These are phyloP conservation scores for Pelusios castaneus DNA, from an alignment of 2,113 vertebrate species.

Conservation along the genomic window DNA sequence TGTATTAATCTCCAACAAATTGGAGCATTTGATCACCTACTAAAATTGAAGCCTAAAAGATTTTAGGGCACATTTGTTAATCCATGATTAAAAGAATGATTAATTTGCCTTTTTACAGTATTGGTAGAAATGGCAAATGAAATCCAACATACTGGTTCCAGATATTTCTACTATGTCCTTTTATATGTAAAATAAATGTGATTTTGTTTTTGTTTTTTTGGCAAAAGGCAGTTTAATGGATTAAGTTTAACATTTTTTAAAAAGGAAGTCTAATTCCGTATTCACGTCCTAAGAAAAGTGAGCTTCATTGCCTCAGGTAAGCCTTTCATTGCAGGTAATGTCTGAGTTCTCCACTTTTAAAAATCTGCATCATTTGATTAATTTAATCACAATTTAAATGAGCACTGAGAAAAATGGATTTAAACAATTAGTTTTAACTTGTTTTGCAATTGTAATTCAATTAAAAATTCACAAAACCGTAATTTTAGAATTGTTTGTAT, in stretches of 20 bases:
- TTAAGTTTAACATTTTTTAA: not conserved
- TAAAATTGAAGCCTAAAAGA: constrained; percentile 24
- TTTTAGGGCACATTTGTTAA: constrained; percentile 11
- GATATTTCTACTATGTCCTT: not conserved
- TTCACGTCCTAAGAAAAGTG: not conserved
- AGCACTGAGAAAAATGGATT: not conserved
- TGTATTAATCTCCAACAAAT: constrained; percentile 46
- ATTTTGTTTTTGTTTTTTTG: constrained; percentile 1
- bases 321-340: not conserved
- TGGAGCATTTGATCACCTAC: constrained; percentile 23
- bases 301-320: not conserved
- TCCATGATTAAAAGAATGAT: not conserved
- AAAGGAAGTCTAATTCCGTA: not conserved
- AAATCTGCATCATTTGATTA: not conserved
- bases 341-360: not conserved
- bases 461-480: not conserved
- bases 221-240: not conserved
- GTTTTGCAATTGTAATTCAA: not conserved
- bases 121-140: not conserved
- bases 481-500: not conserved
- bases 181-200: not conserved
- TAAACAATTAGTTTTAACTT: not conserved
- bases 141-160: not conserved
- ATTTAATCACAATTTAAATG: not conserved
- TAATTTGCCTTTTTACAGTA: not conserved